Evolutionary conservation across 2,888 invertebrate genomes (phyloP).

Genomic region (Dynastes grantii): DNA sequence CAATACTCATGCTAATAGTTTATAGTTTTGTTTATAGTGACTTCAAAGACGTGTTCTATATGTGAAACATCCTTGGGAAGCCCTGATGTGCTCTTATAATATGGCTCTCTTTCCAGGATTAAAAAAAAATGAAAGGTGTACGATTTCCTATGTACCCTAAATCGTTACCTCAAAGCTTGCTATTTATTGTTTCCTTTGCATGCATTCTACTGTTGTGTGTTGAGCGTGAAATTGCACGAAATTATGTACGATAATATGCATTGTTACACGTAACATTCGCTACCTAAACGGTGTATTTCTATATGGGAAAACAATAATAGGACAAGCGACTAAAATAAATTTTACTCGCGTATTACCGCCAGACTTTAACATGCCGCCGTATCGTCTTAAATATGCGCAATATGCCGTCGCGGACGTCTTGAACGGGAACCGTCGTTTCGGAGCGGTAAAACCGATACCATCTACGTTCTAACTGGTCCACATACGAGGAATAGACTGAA

Average conservation of each 20-base stretch:
- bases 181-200: no score
- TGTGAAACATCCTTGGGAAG: no score
- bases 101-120: no score
- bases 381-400: conserved; percentile 23
- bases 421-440: neutral
- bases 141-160: no score
- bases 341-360: conserved; percentile 2
- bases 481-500: no score
- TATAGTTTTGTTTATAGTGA: no score
- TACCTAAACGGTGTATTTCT: neutral
- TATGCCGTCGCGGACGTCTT: conserved; percentile 14
- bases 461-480: neutral
- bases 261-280: neutral
- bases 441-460: neutral
- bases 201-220: no score
- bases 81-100: no score
- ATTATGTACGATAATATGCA: neutral
- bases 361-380: neutral
- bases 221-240: conserved; percentile 10
- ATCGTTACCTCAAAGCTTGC: no score
- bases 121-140: no score
- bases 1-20: no score
- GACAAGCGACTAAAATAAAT: conserved; percentile 22
- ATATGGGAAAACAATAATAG: conserved; percentile 13
- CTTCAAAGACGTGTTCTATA: no score